phyloP scores from a whole-genome alignment of 30 jellyfish, hydroid and myxozoan species.

The Hydractinia echinata region DNA sequence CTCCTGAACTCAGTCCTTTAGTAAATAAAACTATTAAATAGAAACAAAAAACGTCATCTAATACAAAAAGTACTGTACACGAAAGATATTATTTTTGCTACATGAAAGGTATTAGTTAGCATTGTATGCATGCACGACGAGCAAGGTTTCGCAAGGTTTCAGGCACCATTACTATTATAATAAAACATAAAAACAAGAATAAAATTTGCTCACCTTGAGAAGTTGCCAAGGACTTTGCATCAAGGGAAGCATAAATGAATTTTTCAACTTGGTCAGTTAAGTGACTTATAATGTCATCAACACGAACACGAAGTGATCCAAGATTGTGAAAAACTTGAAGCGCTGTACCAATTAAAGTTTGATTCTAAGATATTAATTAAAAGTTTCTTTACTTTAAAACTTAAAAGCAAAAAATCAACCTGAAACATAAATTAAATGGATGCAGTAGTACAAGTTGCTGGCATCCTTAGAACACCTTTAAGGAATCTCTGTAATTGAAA shows the following conservation, averaged over 20 bases:
- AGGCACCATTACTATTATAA: too few relatives aligned
- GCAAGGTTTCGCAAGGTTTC: too few relatives aligned
- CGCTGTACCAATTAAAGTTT: conserved; percentile 79
- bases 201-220: conserved; percentile 34
- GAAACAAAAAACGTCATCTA: not conserved
- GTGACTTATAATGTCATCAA: conserved; percentile 42
- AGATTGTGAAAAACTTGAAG: conserved; percentile 82
- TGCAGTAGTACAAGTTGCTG: not conserved
- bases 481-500: too few relatives aligned
- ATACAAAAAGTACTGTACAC: not conserved
- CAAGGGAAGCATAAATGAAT: conserved; percentile 38
- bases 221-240: conserved; percentile 37
- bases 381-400: not conserved
- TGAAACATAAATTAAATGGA: not conserved
- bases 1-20: not conserved
- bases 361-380: conserved; percentile 48
- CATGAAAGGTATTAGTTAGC: too few relatives aligned
- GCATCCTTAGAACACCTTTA: too few relatives aligned
- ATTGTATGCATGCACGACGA: too few relatives aligned
- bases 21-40: not conserved
- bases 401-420: not conserved
- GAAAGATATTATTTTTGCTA: not conserved
- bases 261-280: conserved; percentile 38
- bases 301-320: conserved; percentile 55
- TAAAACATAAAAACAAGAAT: too few relatives aligned